Evolutionary conservation across 2,797 vertebrate genomes (phyloP), one percentile per base, ranked within the genome.

Genomic region (Lepus oiostolus): DNA sequence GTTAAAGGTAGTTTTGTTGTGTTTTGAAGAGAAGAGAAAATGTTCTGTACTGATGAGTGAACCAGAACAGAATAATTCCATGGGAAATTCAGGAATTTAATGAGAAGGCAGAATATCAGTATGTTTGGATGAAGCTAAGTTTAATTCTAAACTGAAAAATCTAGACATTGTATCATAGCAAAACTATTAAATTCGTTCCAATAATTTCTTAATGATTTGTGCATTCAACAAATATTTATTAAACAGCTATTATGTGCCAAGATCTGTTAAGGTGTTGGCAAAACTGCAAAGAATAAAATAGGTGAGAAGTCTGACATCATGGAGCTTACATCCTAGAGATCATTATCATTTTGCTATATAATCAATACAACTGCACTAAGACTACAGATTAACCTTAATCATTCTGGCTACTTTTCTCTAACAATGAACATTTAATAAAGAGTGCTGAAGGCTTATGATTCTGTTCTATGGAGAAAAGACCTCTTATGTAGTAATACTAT

Each of bases 1-100:
- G 30, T 19, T 75, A 84, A 94, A 97, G 76, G 84, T 92, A 92
- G 72, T 42, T 68, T 54, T 92, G 50, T 50, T 68, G 79, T 24
- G 5, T 28, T 28, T 47, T 70, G 28, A 90, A 88, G 90, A 92
- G 47, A 90, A 84, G 89, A 90, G 52, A 96, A 96, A 95, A 83
- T 85, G 79, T 62, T 35, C 26, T 71, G 32, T 76, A 35, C 26
- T 24, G 63, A 77, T n/a, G 38, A 75, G 28, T 65, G 30, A 92
- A 47, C 0, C 74, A 28, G 54, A 35, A 90, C 47, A 79, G 62
- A 77, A 17, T 24, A 80, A 35, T 5, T 67, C 28, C 38, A 42
- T 76, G 32, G 52, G 28, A 70, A 90, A 93, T 71, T n/a, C 19
- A n/a, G 7, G 21, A 50, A 85, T 12, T 35, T 67, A 84, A 42